Percentiles rank a stretch among this genome's conserved stretches.
These are phyloP conservation scores for Heteronetta atricapilla DNA, from an alignment of 2,113 vertebrate genomes.

Conservation along the genomic window DNA sequence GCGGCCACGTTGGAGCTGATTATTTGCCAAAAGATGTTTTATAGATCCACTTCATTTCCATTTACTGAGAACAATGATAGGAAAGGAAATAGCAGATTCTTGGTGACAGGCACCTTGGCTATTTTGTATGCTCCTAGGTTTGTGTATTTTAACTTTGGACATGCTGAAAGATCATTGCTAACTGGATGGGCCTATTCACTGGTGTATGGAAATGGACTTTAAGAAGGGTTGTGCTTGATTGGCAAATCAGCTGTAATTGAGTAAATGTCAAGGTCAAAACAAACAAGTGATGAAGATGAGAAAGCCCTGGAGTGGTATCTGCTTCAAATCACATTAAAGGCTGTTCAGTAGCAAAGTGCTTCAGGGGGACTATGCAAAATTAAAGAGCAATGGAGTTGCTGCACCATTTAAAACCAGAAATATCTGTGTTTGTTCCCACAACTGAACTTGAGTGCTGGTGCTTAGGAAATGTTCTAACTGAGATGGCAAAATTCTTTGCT, in stretches of 20 bases:
- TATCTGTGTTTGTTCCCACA: neutral
- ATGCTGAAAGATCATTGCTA: conserved; percentile 73
- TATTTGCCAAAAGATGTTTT: conserved; percentile 17
- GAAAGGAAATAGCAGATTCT: neutral
- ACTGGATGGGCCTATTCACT: conserved; percentile 69
- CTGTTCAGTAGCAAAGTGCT: conserved; percentile 56
- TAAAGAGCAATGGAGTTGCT: conserved; percentile 41
- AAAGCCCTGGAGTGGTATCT: conserved; percentile 75
- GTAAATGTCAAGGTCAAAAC: conserved; percentile 83
- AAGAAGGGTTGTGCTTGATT: conserved; percentile 75
- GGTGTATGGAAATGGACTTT: conserved; percentile 68
- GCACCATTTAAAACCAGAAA: neutral
- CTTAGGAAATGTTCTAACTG: neutral
- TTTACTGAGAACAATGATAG: neutral
- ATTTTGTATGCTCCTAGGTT: neutral
- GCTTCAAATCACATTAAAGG: conserved; percentile 74
- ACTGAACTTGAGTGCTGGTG: neutral
- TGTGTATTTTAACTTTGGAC: conserved; percentile 18
- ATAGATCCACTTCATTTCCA: neutral
- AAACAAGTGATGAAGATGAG: conserved; percentile 80
- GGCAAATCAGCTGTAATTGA: conserved; percentile 86
- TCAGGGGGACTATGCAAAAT: conserved; percentile 50
- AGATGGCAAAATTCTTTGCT: neutral
- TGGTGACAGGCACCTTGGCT: neutral
- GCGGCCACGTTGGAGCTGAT: neutral